These are phyloP conservation scores for Lithophane leautieri DNA, from an alignment of 2,888 invertebrate genomes.

Conservation along the genomic window DNA sequence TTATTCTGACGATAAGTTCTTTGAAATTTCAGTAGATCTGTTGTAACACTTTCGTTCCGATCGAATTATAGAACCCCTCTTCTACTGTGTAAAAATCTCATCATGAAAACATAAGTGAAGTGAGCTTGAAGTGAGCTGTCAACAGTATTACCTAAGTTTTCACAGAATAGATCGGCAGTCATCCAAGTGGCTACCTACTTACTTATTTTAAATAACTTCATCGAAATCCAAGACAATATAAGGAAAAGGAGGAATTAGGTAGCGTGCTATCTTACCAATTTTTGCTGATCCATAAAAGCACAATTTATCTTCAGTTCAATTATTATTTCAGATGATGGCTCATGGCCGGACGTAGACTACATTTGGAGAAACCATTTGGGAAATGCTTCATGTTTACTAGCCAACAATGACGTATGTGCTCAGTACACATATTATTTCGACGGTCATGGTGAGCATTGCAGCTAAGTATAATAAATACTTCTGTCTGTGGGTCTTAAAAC, in stretches of 20 bases:
- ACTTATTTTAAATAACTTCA: not conserved
- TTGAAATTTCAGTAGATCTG: not conserved
- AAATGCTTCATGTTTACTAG: conserved; percentile 90
- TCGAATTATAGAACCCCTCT: not conserved
- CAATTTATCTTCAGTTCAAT: not conserved
- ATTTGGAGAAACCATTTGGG: conserved; percentile 90
- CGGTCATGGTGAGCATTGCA: conserved; percentile 87
- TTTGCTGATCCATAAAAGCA: not conserved
- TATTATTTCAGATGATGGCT: conserved; percentile 89
- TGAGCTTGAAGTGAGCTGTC: no score
- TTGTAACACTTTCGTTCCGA: not conserved
- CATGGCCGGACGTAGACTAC: conserved; percentile 91
- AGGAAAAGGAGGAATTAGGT: not conserved
- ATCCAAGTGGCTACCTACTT: not conserved
- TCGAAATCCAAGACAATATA: not conserved
- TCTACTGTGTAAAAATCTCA: not conserved
- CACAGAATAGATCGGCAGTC: not conserved
- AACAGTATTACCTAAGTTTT: no score
- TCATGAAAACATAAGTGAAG: not conserved
- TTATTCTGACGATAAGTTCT: not conserved
- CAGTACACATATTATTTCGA: conserved; percentile 92
- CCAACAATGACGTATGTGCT: conserved; percentile 91
- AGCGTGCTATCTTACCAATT: not conserved
- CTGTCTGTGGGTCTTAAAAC: not conserved
- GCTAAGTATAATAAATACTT: not conserved